Percentiles rank a stretch among this genome's conserved stretches.
These are phyloP conservation scores for Aphidius ervi DNA, from an alignment of 1,140 invertebrate genomes.

Conservation along the genomic window DNA sequence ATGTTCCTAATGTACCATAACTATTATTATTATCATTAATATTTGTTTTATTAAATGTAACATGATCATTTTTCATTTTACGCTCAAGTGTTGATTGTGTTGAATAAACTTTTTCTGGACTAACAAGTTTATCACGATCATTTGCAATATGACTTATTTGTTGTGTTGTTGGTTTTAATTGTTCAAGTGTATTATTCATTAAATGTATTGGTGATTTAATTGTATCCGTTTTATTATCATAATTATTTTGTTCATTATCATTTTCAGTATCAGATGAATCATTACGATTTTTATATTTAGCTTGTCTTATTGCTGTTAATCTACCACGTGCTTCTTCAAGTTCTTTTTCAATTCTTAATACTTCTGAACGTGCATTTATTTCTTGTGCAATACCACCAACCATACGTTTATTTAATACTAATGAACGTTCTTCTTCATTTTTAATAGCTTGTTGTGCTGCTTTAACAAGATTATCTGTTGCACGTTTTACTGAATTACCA, in stretches of 20 bases:
- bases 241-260: conserved; percentile 45
- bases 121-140: conserved; percentile 40
- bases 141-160: conserved; percentile 37
- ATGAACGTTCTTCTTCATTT: conserved; percentile 82
- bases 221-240: conserved; percentile 26
- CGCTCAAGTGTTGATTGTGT: conserved; percentile 45
- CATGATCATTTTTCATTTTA: conserved; percentile 40
- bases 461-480: conserved; percentile 93
- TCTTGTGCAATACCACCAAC: conserved; percentile 92
- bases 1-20: conserved; percentile 8
- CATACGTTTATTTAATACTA: conserved; percentile 87
- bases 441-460: conserved; percentile 92
- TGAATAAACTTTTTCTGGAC: conserved; percentile 45
- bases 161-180: conserved; percentile 24
- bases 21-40: conserved; percentile 25
- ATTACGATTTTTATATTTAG: conserved; percentile 68
- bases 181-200: conserved; percentile 32
- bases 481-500: conserved; percentile 95
- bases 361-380: conserved; percentile 82
- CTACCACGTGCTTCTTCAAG: conserved; percentile 87
- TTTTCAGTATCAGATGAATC: conserved; percentile 41
- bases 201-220: conserved; percentile 28
- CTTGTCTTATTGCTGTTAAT: conserved; percentile 78
- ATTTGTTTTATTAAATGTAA: conserved; percentile 25
- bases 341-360: conserved; percentile 89